These are phyloP conservation scores for Mesocentrotus franciscanus DNA, from an alignment of 53 echinoderm and acorn worm species.

Conservation along the genomic window DNA sequence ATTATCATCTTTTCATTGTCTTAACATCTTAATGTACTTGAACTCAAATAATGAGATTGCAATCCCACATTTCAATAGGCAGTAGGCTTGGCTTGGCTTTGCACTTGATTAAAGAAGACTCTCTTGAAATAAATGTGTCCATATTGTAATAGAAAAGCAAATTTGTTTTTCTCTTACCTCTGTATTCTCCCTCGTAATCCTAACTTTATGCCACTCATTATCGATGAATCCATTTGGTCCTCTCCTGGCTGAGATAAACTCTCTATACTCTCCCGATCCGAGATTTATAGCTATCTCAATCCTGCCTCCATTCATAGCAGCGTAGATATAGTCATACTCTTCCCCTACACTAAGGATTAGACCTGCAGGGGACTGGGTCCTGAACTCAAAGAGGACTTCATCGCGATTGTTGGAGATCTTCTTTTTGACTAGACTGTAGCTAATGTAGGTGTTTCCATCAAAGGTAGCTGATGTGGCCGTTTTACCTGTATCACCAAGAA, in stretches of 20 bases:
- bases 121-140: background rate
- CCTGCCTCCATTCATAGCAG: constrained; percentile 76
- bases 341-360: constrained; percentile 77
- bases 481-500: constrained; percentile 51
- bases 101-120: background rate
- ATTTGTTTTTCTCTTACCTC: constrained; percentile 58
- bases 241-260: constrained; percentile 67
- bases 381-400: constrained; percentile 87
- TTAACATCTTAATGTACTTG: background rate
- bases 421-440: constrained; percentile 76
- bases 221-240: constrained; percentile 75
- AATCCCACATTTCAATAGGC: background rate
- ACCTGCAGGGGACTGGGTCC: constrained; percentile 76
- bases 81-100: background rate
- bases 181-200: constrained; percentile 74
- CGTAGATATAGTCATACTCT: constrained; percentile 86
- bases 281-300: constrained; percentile 84
- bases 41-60: background rate
- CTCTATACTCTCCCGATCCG: constrained; percentile 87
- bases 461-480: constrained; percentile 84
- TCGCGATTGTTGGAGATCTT: constrained; percentile 72
- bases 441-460: constrained; percentile 86
- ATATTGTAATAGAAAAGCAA: background rate
- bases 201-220: constrained; percentile 93
- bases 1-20: background rate